Base-by-base conservation (phyloP, 2,888 invertebrate species). In the Drosophila gaucha region DNA sequence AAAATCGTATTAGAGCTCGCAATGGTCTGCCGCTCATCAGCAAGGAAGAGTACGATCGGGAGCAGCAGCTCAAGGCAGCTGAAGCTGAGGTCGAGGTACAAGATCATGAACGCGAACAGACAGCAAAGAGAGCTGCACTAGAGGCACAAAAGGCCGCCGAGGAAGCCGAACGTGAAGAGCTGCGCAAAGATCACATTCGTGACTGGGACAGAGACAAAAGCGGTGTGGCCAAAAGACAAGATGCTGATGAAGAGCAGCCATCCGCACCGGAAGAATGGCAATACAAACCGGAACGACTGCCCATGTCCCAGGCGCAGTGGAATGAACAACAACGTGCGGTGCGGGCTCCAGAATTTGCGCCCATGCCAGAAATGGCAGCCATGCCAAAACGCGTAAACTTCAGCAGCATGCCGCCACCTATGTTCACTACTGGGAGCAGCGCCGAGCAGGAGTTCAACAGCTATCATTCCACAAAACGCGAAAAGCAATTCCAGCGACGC, bases 311-410 rank as follows among this genome's bases (percentile, higher is more conserved):
- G 58, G 91, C 89, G 49, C 82, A 92, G 60, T 92, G 92, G 92
- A 92, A 92, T 63, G 90, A 91, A 28, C 95, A 95, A 83, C 94
- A 96, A 89, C 93, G 98, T 71, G 92, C 92, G 52, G 95, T 96
- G 87, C 93, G 97, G 71, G 92, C 93, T 22, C 88, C 93, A 0
- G 97, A 97, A 90, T 98, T 98, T 92, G 97, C 96, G 1, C 97
- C 97, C 3, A 46, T 75, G 3, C 54, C 71, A 0, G 87, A 89
- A 14, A 46, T 51, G 22, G 38, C 64, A 16, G 44, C 70, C 0
- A 4, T 5, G 16, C 51, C 51, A 22, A 88, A 89, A 28, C 88
- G 90, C 28, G 82, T 78, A 8, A 88, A 85, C 47, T 90, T 90
- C 12, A 86, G 44, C 30, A 88, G 82, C 56, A 52, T 77, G 60